phyloP scores from a whole-genome alignment of 2,797 vertebrate species.

The Mionectes olivaceus region DNA sequence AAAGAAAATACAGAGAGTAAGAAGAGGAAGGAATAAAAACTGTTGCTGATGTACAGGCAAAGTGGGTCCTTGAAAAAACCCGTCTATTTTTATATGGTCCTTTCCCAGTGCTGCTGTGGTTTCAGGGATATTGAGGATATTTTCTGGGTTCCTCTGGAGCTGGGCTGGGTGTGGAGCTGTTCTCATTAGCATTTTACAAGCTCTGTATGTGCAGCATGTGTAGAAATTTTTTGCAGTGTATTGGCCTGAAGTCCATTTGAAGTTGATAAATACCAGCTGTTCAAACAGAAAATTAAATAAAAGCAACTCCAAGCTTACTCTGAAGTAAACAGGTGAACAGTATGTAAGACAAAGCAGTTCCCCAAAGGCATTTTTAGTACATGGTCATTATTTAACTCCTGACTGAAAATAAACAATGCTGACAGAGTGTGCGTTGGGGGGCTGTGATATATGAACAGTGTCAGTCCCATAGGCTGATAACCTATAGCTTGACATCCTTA shows the following conservation, averaged over 20 bases:
- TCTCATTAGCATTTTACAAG: background rate
- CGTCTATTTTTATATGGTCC: rapidly evolving
- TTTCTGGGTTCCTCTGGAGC: background rate
- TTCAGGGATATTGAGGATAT: background rate
- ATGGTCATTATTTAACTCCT: slow-evolving; percentile 76
- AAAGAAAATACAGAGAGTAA: rapidly evolving
- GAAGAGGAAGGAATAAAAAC: background rate
- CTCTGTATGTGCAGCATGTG: slow-evolving; percentile 4
- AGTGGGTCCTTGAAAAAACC: background rate
- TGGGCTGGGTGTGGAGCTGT: background rate
- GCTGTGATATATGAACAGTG: slow-evolving; percentile 74
- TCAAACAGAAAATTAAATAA: slow-evolving; percentile 67
- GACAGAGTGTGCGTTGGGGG: slow-evolving; percentile 68
- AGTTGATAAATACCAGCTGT: slow-evolving; percentile 73
- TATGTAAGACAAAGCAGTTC: slow-evolving; percentile 72
- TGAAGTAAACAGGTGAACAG: slow-evolving; percentile 73
- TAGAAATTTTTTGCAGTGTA: slow-evolving; percentile 21
- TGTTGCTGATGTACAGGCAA: rapidly evolving
- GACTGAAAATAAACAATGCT: slow-evolving; percentile 77
- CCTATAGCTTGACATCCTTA: slow-evolving; percentile 75
- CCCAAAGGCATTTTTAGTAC: slow-evolving; percentile 72
- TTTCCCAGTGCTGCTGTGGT: background rate
- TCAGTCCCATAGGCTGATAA: slow-evolving; percentile 72
- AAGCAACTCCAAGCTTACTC: slow-evolving; percentile 72
- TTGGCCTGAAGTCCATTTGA: slow-evolving; percentile 57